Percentiles rank a stretch among this genome's conserved stretches.
Conservation (phyloP, 2,888 invertebrate genomes). For the Cotesia congregata region DNA sequence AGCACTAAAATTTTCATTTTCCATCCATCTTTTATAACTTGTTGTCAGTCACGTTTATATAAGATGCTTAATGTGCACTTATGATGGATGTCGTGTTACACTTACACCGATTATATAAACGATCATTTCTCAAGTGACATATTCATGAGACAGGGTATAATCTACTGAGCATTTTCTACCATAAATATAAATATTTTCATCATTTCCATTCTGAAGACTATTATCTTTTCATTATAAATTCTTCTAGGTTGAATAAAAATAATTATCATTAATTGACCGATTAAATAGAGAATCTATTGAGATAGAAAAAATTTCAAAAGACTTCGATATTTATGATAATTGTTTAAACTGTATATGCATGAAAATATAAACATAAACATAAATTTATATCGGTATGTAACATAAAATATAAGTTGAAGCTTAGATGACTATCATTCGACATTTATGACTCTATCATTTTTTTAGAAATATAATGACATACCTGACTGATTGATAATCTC, state of each 20-base stretch:
- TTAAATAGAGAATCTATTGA: conserved; percentile 22
- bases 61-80: conserved; percentile 56
- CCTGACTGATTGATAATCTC: conserved; percentile 21
- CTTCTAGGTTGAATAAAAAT: conserved; percentile 44
- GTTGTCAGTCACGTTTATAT: conserved; percentile 59
- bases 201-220: background rate
- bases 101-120: conserved; percentile 54
- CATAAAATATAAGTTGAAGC: background rate
- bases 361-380: background rate
- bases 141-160: conserved; percentile 48
- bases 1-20: conserved; percentile 38
- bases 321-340: conserved; percentile 9
- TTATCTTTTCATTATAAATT: conserved; percentile 38
- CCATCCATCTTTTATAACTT: conserved; percentile 62
- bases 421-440: conserved; percentile 8
- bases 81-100: conserved; percentile 59
- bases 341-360: background rate
- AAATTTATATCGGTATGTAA: background rate
- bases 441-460: conserved; percentile 21
- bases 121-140: conserved; percentile 46
- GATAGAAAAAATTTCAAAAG: background rate
- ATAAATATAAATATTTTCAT: conserved; percentile 47
- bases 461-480: conserved; percentile 1
- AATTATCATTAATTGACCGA: conserved; percentile 46
- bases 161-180: conserved; percentile 18